Base-by-base conservation (phyloP, 2,888 invertebrate genomes). In the Drosophila mettleri region DNA sequence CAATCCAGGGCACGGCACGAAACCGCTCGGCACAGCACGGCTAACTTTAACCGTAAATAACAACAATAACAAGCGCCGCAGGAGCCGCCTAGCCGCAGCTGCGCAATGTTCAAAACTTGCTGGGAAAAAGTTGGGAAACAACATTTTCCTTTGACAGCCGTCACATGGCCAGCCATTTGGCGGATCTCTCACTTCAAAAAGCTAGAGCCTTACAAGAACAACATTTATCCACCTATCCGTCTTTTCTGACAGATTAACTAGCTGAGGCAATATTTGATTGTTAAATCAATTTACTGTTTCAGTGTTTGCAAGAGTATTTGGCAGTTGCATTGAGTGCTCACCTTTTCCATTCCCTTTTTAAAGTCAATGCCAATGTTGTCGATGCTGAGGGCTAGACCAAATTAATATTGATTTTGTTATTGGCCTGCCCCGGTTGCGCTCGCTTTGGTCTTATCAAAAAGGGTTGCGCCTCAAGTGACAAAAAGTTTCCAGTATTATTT, bases 41-140 rank as follows among this genome's bases (percentile, higher is more conserved):
- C 43, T 27, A 83, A 88, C 83, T 86, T 86, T 86, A 70, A 83
- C 78, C 83, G 88, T 84, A 86, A 88, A 84, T 78, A 84, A 77
- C 80, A 84, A 84, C 78, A 88, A 79, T 73, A 86, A 77, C 77
- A 87, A 87, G 68, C 36, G 63, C 64, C 68, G 58, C 70, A 75
- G 80, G 55, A 84, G 61, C 86, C 66, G 61, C 59, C 68, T 48
- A 54, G 78, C 53, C 73, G 49, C 75, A 72, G 80, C 77, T 79
- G 77, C 31, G 58, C 60, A 61, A 53, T 64, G 67, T 51, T 55
- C 48, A 33, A 64, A 74, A 76, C 62, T 72, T 78, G 14, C 45
- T 36, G 16, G 18, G 41, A 38, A 73, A 81, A 84, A 86, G 69
- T 85, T 82, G 62, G 38, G 63, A 64, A 87, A 81, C 51, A 57